A percentile compares a stretch with the other conserved stretches of the same genome.
Evolutionary conservation across 2,888 invertebrate genomes (phyloP).

Genomic region (Lasioglossum malachurum): DNA sequence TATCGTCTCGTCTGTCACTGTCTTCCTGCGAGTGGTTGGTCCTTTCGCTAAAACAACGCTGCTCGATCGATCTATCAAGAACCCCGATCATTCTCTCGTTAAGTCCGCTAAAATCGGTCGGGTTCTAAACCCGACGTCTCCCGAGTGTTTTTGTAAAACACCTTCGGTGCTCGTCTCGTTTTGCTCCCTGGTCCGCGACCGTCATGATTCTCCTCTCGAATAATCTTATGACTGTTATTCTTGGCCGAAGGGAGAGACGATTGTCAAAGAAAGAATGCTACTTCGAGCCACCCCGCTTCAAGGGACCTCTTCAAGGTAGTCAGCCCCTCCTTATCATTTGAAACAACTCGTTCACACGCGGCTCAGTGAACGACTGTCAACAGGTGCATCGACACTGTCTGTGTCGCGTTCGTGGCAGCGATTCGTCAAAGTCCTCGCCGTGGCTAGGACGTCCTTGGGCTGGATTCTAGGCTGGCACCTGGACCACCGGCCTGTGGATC

Average conservation of each 20-base stretch:
- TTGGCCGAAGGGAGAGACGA: constrained; percentile 28
- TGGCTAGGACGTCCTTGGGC: constrained; percentile 23
- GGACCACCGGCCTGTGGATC: constrained; percentile 79
- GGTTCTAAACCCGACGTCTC: not conserved
- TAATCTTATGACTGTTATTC: not conserved
- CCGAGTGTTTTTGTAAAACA: not conserved
- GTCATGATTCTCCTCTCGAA: not conserved
- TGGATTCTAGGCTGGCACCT: constrained; percentile 67
- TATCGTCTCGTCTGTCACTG: not conserved
- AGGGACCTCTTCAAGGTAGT: not conserved
- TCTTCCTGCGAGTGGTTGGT: constrained; percentile 8
- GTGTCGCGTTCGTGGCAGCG: constrained; percentile 31
- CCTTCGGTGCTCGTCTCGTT: constrained; percentile 27
- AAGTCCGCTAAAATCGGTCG: not conserved
- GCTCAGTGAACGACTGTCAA: constrained; percentile 24
- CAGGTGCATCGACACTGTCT: constrained; percentile 23
- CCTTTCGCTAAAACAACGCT: not conserved
- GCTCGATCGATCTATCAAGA: constrained; percentile 12
- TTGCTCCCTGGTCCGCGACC: not conserved
- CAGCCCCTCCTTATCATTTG: not conserved
- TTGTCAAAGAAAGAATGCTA: constrained; percentile 36
- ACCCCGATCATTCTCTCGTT: constrained; percentile 10
- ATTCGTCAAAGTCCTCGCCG: constrained; percentile 37
- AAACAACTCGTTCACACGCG: not conserved
- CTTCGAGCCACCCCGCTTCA: not conserved